Conservation (phyloP, 2,113 vertebrate species). For the Psilopsiagon aurifrons region DNA sequence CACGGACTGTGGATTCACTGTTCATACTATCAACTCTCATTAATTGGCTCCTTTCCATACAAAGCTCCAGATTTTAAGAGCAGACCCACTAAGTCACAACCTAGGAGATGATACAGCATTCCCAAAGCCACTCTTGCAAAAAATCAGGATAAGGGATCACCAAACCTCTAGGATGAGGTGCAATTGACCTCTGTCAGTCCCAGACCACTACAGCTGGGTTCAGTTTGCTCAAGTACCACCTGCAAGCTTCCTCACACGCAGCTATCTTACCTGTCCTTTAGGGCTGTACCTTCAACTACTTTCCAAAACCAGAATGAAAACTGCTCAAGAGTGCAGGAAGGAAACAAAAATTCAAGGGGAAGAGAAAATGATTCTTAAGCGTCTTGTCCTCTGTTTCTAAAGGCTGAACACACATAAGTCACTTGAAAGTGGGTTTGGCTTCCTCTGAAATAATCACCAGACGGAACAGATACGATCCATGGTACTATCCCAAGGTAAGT, state of each 20-base stretch:
- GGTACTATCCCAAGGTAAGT: neutral
- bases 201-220: neutral
- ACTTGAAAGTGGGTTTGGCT: neutral
- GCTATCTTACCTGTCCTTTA: neutral
- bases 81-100: neutral
- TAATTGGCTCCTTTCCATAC: neutral
- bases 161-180: neutral
- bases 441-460: neutral
- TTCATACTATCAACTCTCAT: neutral
- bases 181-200: neutral
- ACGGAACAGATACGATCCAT: neutral
- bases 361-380: neutral
- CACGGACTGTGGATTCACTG: rapidly evolving
- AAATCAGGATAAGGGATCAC: neutral
- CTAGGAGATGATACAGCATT: neutral
- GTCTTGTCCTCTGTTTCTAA: neutral
- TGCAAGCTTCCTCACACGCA: neutral
- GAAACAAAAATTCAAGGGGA: neutral
- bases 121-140: neutral
- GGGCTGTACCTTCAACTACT: neutral
- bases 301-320: neutral
- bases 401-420: neutral
- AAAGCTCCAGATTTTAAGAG: neutral
- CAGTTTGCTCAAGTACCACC: neutral
- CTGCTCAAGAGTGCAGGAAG: neutral